Evolutionary conservation across 30 jellyfish, hydroid and myxozoan genomes (phyloP).

Genomic region (Rhopilema esculentum): DNA sequence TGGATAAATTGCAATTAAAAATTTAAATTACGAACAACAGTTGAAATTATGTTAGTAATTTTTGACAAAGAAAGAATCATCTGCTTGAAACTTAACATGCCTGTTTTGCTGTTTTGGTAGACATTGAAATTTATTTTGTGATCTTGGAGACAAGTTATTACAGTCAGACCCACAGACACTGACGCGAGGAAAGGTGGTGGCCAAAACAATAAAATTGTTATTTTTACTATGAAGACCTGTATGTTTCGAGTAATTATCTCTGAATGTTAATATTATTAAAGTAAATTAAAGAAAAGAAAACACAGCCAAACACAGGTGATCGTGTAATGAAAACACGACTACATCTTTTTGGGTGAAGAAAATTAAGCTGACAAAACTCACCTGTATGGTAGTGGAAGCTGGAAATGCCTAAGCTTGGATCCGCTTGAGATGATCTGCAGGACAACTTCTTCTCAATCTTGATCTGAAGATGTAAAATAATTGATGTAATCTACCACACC

Average conservation of each 20-base stretch:
- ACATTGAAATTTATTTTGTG: conserved; percentile 2
- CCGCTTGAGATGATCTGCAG: neutral
- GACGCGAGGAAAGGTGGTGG: conserved; percentile 1
- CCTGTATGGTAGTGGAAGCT: neutral
- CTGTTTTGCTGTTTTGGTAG: neutral
- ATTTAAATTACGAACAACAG: no score
- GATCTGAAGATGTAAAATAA: conserved; percentile 47
- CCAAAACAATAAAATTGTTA: conserved; percentile 30
- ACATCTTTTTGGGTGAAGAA: neutral
- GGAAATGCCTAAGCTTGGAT: neutral
- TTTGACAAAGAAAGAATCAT: neutral
- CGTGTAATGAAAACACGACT: neutral
- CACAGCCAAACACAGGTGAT: conserved; percentile 29
- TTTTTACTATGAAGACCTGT: conserved; percentile 6
- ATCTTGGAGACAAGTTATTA: conserved; percentile 8
- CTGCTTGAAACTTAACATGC: neutral
- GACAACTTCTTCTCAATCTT: conserved; percentile 3
- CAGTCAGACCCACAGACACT: conserved; percentile 8
- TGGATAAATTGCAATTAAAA: no score
- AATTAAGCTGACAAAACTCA: neutral
- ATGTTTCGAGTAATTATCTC: neutral
- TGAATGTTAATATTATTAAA: neutral
- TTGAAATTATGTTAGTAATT: no score
- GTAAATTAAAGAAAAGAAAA: conserved; percentile 15
- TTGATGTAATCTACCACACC: conserved; percentile 52